Base-by-base conservation (phyloP, 2,888 invertebrate genomes). In the Plagiodera versicolora region DNA sequence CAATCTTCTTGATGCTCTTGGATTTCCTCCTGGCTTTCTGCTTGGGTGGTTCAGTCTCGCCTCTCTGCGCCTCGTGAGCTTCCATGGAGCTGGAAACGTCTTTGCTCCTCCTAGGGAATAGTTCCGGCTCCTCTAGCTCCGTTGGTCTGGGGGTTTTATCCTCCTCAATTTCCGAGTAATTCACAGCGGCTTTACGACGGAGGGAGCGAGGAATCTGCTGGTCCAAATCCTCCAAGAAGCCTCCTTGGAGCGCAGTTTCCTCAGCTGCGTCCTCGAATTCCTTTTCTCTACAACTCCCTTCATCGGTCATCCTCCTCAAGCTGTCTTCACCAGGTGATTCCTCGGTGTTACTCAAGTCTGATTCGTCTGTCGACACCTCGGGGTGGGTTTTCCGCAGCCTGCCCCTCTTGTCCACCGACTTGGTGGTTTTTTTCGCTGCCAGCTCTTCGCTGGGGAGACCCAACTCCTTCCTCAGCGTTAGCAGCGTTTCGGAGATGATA, bases 11-110 rank as follows among this genome's bases (percentile, higher is more conserved):
- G 19, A 67, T 68, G 44, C 66, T 71, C 46, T 70, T 72, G 2
- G 72, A 71, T 49, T 72, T 72, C n/a, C 72, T 61, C 46, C 71
- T 67, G 2, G 71, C 65, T 52, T 68, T 64, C 45, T 70, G 68
- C 17, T 66, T 67, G 54, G 67, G 62, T 9, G 59, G 61, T 50
- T 67, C 64, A 18, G 57, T 53, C 28, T 56, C 49, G 18, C 4
- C 10, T 1, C 45, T n/a, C 9, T 61, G n/a, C n/a, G n/a, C n/a
- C n/a, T n/a, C n/a, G n/a, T n/a, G n/a, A n/a, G n/a, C n/a, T n/a
- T n/a, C n/a, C n/a, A n/a, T n/a, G n/a, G 32, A 9, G 2, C 10
- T 32, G 8, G 2, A 2, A 32, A 2, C 32, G 11, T 32, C 11
- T 11, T 32, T 32, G 2, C 11, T 32, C 8, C 11, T 32, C 32